Conservation (phyloP, 2,797 vertebrate species). For the Yasuhikotakia modesta region DNA sequence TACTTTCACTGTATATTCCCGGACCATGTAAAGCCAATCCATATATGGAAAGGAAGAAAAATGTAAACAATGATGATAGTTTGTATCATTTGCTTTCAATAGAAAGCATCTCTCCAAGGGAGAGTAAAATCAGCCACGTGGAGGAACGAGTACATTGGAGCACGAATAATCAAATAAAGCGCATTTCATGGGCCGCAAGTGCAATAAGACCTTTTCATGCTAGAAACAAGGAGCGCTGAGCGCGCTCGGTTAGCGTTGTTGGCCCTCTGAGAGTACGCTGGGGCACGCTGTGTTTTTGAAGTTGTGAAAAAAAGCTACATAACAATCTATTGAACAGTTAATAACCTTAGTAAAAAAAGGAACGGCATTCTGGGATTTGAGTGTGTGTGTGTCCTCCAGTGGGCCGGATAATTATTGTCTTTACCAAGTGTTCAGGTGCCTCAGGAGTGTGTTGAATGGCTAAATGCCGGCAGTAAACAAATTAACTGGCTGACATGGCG, state of each 20-base stretch:
- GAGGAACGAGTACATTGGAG: slow-evolving; percentile 48
- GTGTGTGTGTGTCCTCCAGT: slow-evolving; percentile 54
- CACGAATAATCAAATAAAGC: slow-evolving; percentile 57
- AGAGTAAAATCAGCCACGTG: slow-evolving; percentile 28
- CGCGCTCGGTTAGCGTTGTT: slow-evolving; percentile 22
- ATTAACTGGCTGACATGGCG: slow-evolving; percentile 55
- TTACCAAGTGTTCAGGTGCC: slow-evolving; percentile 60
- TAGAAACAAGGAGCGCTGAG: slow-evolving; percentile 46
- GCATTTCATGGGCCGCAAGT: slow-evolving; percentile 52
- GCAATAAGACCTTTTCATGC: slow-evolving; percentile 54
- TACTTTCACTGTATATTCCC: not conserved
- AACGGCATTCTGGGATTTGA: slow-evolving; percentile 39
- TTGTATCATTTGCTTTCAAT: slow-evolving; percentile 12
- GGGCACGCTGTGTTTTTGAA: slow-evolving; percentile 39
- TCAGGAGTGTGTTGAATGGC: slow-evolving; percentile 43
- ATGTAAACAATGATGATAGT: slow-evolving; percentile 24
- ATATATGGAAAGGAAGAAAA: not conserved
- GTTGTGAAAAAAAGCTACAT: slow-evolving; percentile 19
- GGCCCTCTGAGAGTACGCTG: slow-evolving; percentile 44
- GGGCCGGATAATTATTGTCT: slow-evolving; percentile 59
- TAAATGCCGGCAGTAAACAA: slow-evolving; percentile 56
- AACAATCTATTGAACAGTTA: slow-evolving; percentile 58
- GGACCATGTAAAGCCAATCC: not conserved
- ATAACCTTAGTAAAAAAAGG: slow-evolving; percentile 53
- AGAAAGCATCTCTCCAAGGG: slow-evolving; percentile 23